A percentile compares a stretch with the other conserved stretches of the same genome.
These are phyloP conservation scores for Sinocyclocheilus rhinocerous DNA, from an alignment of 2,113 vertebrate genomes.

Conservation along the genomic window DNA sequence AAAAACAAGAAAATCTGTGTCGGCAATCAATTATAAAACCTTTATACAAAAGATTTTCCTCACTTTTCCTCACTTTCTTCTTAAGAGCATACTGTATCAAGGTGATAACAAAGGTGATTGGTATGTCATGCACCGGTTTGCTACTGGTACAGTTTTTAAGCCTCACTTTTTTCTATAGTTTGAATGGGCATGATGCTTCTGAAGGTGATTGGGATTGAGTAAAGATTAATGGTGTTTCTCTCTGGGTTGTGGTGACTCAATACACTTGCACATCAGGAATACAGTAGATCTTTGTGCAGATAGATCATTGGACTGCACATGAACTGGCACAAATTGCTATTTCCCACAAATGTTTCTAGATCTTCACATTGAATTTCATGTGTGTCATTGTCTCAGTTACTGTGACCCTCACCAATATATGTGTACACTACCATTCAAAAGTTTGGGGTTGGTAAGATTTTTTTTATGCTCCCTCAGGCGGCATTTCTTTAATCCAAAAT, in stretches of 20 bases:
- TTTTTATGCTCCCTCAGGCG: neutral
- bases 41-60: neutral
- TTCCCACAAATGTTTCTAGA: neutral
- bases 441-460: neutral
- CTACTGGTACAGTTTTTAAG: neutral
- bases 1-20: neutral
- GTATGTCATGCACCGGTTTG: neutral
- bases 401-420: neutral
- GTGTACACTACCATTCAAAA: neutral
- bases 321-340: neutral
- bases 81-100: neutral
- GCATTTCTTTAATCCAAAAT: neutral
- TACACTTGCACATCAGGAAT: neutral
- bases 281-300: neutral
- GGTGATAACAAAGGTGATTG: neutral
- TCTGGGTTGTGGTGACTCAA: neutral
- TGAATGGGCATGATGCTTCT: neutral
- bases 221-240: neutral
- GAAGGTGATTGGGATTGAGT: neutral
- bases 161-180: neutral
- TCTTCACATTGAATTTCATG: neutral
- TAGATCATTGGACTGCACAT: neutral
- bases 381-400: neutral
- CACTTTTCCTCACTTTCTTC: neutral
- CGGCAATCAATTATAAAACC: neutral